Base-by-base conservation (phyloP, 1,140 invertebrate species). In the Diorhabda carinulata region DNA sequence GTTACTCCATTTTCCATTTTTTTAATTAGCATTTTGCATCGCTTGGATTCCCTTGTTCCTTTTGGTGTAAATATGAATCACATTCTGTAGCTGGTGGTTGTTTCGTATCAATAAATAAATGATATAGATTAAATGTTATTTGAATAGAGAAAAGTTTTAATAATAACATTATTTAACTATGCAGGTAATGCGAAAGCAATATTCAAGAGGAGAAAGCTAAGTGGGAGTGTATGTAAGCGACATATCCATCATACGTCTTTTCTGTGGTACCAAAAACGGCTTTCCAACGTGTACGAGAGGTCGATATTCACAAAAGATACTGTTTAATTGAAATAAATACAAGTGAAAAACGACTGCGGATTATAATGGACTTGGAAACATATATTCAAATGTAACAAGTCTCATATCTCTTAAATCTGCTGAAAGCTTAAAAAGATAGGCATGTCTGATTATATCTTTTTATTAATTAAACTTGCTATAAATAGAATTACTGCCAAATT, bases 381-480 rank as follows among this genome's bases (percentile, higher is more conserved):
- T 52, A 52, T 52, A 52, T 52, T 52, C 47, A 52, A 52, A 52
- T 52, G 47, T n/a, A 52, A 52, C 47, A n/a, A 52, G 6, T 52
- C 47, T 52, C 47, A 52, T 52, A 52, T 52, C 47, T 52, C 47
- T 52, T 52, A 52, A 52, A 52, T 52, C 47, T 52, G 47, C 47
- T 52, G 47, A 52, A 52, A 52, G 47, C 47, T 52, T 52, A 52
- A n/a, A 52, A 52, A 52, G 47, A 52, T 52, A 52, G 47, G 47
- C 47, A 52, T 52, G 47, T 52, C 47, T 52, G 47, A 52, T 52
- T 52, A n/a, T 52, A 52, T 52, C 47, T 52, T 52, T 52, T 52
- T 52, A 52, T 52, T 52, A 52, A 52, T 52, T 52, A 52, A 52
- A 52, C 47, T 52, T 52, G 47, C 47, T 52, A 52, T 52, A 52